Conservation (phyloP, 2,113 vertebrate species). For the Mirza zaza region DNA sequence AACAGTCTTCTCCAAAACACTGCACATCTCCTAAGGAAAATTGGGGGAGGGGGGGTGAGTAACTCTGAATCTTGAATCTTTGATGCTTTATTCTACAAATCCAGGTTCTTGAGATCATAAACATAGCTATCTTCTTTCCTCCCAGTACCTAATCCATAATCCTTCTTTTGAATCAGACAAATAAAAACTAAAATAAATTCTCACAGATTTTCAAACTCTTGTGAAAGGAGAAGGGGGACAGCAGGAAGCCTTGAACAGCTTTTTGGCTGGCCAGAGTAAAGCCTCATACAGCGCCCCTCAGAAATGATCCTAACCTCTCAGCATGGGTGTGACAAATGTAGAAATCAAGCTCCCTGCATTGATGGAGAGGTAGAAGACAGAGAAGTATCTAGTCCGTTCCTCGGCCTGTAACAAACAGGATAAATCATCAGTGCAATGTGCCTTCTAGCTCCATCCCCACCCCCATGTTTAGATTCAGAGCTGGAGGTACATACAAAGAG, state of each 20-base stretch:
- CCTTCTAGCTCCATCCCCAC: neutral
- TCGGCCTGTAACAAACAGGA: slow-evolving; percentile 84
- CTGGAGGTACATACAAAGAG: neutral
- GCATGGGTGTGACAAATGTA: slow-evolving; percentile 94
- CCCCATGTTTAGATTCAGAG: neutral
- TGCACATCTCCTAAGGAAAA: slow-evolving; percentile 90
- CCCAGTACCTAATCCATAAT: neutral
- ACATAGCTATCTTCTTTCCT: neutral
- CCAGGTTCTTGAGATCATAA: neutral
- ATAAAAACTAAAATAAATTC: slow-evolving; percentile 13
- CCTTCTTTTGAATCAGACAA: slow-evolving; percentile 3
- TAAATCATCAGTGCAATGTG: slow-evolving; percentile 35
- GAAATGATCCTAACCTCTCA: slow-evolving; percentile 90
- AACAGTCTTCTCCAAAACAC: slow-evolving; percentile 96
- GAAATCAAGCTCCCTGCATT: slow-evolving; percentile 97
- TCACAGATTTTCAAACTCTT: slow-evolving; percentile 22
- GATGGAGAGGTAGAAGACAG: slow-evolving; percentile 98
- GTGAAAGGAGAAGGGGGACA: neutral
- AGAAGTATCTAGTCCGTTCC: slow-evolving; percentile 96
- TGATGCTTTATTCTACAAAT: neutral
- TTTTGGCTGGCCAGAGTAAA: slow-evolving; percentile 51
- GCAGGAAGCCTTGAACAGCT: neutral
- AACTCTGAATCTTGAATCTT: neutral
- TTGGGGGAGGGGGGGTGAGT: neutral
- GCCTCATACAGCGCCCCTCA: slow-evolving; percentile 51